A percentile compares a stretch with the other conserved stretches of the same genome.
Conservation (phyloP, 2,113 vertebrate genomes). For the Burhinus bistriatus region DNA sequence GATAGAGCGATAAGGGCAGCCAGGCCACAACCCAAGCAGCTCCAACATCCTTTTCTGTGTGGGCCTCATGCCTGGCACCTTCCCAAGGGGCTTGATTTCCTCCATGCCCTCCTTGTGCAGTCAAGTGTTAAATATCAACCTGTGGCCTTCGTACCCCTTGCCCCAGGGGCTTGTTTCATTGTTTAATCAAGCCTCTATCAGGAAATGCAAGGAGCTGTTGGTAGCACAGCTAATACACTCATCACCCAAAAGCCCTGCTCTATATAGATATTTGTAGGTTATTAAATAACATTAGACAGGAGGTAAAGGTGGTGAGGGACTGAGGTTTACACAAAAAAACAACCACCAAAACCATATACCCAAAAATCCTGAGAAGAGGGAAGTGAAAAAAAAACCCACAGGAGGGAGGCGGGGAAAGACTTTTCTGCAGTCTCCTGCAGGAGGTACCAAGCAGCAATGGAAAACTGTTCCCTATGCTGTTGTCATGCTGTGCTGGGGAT, state of each 20-base stretch:
- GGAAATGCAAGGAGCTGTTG: constrained; percentile 7
- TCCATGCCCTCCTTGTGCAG: constrained; percentile 27
- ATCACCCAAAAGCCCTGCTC: background rate
- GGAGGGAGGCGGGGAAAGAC: background rate
- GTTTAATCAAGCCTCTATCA: background rate
- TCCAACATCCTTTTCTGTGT: background rate
- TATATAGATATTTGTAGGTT: background rate
- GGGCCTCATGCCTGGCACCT: background rate
- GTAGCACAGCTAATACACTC: constrained; percentile 8
- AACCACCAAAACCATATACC: background rate
- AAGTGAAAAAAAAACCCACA: background rate
- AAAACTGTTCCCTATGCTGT: background rate
- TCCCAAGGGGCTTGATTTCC: background rate
- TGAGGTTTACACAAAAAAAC: background rate
- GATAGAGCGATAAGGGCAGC: accelerated
- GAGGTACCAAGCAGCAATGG: background rate
- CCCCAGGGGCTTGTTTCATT: background rate
- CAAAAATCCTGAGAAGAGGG: background rate
- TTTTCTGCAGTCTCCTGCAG: background rate
- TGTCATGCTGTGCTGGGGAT: background rate
- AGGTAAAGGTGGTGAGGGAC: background rate
- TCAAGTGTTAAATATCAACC: background rate
- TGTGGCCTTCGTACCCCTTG: background rate
- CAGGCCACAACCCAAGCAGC: background rate
- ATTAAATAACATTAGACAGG: background rate